Base-by-base conservation (phyloP, 2,888 invertebrate genomes). In the Volucella inanis region DNA sequence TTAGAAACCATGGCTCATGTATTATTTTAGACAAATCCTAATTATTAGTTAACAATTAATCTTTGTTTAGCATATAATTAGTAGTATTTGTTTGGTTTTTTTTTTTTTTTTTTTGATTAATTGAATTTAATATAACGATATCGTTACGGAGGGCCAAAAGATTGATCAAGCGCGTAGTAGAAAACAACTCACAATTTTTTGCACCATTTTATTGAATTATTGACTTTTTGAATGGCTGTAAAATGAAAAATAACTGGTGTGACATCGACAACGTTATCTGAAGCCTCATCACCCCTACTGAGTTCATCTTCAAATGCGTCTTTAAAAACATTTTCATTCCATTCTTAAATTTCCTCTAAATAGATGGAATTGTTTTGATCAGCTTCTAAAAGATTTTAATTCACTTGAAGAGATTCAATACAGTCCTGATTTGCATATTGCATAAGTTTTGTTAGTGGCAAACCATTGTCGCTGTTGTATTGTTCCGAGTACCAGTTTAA, bases 291-390 rank as follows among this genome's bases (percentile, higher is more conserved):
- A 15, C 38, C n/a, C 70, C 71, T 76, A 67, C 61, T 52, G 64
- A 2, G n/a, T 62, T 76, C 43, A 71, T 55, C 55, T 50, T 38
- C 54, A 31, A 50, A 49, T 18, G 2, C 18, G 18, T 77, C 74
- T 68, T 18, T 74, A 18, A 47, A 70, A 52, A 70, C 8, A 78
- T 57, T 57, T 78, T 78, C 43, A 41, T 62, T 72, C 67, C 70
- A 78, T 22, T 78, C 78, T 62, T 78, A 11, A 68, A 78, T 41
- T 72, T n/a, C n/a, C n/a, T n/a, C n/a, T n/a, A n/a, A n/a, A n/a
- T n/a, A n/a, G 12, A 38, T 67, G 18, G 18, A 22, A 22, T 22
- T 22, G 18, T 2, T 2, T 22, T 22, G 18, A 2, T 22, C 18
- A 22, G 3, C 18, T 22, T 22, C 18, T 22, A 1, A 22, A 22